A percentile compares a stretch with the other conserved stretches of the same genome.
Conservation (phyloP, 1,140 invertebrate genomes). For the Rhysida immarginata region DNA sequence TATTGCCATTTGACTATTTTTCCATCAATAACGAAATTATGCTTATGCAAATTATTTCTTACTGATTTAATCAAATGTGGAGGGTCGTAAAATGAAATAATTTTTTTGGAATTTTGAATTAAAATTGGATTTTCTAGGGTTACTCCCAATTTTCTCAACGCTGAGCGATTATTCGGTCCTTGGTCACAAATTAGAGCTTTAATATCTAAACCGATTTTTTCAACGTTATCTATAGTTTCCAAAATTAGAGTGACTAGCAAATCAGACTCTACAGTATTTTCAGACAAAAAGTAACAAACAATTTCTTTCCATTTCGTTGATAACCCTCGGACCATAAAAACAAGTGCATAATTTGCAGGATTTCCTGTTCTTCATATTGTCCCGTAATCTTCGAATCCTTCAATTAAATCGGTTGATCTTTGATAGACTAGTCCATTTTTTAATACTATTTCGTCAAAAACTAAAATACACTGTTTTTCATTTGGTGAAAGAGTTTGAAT, state of each 20-base stretch:
- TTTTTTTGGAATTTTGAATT: not conserved
- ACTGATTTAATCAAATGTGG: slow-evolving; percentile 8
- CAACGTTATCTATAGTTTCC: not conserved
- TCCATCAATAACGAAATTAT: not conserved
- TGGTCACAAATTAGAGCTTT: slow-evolving; percentile 2
- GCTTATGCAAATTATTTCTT: not conserved
- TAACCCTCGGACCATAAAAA: slow-evolving; percentile 6
- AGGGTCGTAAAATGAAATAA: slow-evolving; percentile 3
- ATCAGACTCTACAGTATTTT: not conserved
- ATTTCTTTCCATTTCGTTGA: slow-evolving; percentile 2
- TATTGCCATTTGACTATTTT: not conserved
- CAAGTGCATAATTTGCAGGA: slow-evolving; percentile 1
- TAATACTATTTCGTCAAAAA: slow-evolving; percentile 9
- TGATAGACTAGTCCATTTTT: slow-evolving; percentile 5
- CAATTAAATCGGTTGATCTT: slow-evolving; percentile 1
- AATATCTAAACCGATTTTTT: slow-evolving; percentile 3
- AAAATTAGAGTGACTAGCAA: not conserved
- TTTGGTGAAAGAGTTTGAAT: not conserved
- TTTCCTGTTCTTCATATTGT: not conserved
- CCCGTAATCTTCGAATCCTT: slow-evolving; percentile 7
- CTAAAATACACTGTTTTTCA: slow-evolving; percentile 5
- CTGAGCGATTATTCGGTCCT: slow-evolving; percentile 9
- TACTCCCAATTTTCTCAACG: not conserved
- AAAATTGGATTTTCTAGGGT: not conserved
- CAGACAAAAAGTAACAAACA: slow-evolving; percentile 7